Base-by-base conservation (phyloP, 2,113 vertebrate species). In the Larimichthys crocea region DNA sequence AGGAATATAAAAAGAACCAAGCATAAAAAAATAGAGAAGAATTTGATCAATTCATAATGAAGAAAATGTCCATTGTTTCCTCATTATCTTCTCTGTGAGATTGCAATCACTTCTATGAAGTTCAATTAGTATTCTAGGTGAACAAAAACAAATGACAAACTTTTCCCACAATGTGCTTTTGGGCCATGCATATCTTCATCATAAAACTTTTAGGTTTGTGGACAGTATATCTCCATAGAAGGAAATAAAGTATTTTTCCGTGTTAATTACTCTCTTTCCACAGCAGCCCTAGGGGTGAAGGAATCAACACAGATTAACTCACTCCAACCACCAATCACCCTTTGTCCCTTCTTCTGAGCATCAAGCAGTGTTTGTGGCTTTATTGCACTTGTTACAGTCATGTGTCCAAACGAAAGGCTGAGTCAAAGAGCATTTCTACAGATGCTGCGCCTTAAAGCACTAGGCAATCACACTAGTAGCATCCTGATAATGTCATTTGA, bases 401-500 rank as follows among this genome's bases (percentile, higher is more conserved):
- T 42, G 59, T 10, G 56, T 59, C 26, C 65, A 48, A 60, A 73
- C 6, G 61, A 72, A 83, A 40, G 60, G 60, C 57, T 70, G 46
- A 76, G 70, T 79, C 52, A 20, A 88, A 40, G 17, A 84, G 35
- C 53, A 31, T 56, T 49, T 72, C 26, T 31, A 35, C n/a, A 5
- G 17, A 22, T 24, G 2, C 16, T 52, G 48, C 52, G 59, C 29
- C 24, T 53, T 80, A 15, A 82, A 73, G 42, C 57, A 70, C 31
- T 22, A 26, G 49, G 50, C 22, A 75, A 63, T 80, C 66, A 69
- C 19, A 29, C 20, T 17, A 52, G 59, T 40, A 26, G 35, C 69
- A 31, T 80, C 46, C 52, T 74, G 57, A 85, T 88, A 75, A 86
- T 87, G 73, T 84, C 69, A 84, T 71, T 67, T 19, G 3, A 89